phyloP scores from a whole-genome alignment of 2,797 vertebrate species.

The Brotula barbata region DNA sequence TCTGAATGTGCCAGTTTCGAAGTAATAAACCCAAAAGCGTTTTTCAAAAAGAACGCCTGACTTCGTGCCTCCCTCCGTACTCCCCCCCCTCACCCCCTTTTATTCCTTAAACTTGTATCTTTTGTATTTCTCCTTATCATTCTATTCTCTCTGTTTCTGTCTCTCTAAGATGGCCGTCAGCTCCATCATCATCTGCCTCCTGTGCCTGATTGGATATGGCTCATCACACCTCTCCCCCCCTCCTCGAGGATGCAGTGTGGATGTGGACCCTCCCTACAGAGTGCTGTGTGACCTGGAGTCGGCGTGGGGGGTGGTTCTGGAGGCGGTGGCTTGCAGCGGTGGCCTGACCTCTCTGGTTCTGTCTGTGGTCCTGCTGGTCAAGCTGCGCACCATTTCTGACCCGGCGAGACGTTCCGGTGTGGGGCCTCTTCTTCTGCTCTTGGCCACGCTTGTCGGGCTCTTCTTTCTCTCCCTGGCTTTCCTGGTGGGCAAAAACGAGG shows the following conservation, averaged over 20 bases:
- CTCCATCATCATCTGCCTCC: conserved; percentile 79
- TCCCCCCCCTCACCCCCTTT: too few relatives aligned
- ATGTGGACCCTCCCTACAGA: conserved; percentile 86
- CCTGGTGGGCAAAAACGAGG: conserved; percentile 90
- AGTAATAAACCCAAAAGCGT: neutral
- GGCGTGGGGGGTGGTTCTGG: conserved; percentile 94
- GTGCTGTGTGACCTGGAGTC: conserved; percentile 95
- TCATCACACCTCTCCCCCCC: conserved; percentile 83
- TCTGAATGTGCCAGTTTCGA: conserved; percentile 4
- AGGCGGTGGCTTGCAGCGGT: conserved; percentile 89
- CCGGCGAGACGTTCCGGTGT: conserved; percentile 87
- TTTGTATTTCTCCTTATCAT: conserved; percentile 8
- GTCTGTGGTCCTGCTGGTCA: conserved; percentile 84
- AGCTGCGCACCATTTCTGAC: conserved; percentile 86
- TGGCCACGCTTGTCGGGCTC: conserved; percentile 87
- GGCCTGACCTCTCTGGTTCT: conserved; percentile 87
- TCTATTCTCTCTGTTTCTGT: conserved; percentile 34
- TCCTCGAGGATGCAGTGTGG: conserved; percentile 87
- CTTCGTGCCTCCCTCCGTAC: neutral
- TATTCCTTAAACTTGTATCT: neutral
- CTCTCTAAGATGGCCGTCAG: conserved; percentile 74
- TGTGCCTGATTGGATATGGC: conserved; percentile 81
- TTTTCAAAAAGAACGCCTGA: too few relatives aligned
- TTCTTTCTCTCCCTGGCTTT: conserved; percentile 92
- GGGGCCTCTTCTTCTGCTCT: conserved; percentile 90